phyloP scores from a whole-genome alignment of 2,797 vertebrate species.

The Pogoniulus pusillus region DNA sequence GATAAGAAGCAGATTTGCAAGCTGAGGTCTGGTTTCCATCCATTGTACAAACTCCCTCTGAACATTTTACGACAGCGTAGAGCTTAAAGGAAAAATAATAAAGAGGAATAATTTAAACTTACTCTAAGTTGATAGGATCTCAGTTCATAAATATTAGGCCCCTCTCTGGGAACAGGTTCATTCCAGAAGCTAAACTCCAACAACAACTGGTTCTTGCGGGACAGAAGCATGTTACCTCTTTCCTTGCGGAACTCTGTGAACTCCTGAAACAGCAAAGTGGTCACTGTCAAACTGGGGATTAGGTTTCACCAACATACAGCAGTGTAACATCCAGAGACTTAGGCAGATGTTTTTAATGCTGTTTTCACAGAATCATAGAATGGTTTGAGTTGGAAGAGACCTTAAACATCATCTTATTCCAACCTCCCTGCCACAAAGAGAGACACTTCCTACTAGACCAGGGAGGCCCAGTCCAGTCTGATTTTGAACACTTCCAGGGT shows the following conservation, averaged over 20 bases:
- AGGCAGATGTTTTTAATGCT: not conserved
- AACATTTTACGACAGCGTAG: not conserved
- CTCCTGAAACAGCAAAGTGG: conserved; percentile 74
- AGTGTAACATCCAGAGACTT: accelerated
- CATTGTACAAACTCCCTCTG: not conserved
- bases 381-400: no score
- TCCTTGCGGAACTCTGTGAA: conserved; percentile 91
- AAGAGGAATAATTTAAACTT: conserved; percentile 58
- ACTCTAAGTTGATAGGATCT: conserved; percentile 95
- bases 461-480: no score
- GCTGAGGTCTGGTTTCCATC: not conserved
- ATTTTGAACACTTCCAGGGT: no score
- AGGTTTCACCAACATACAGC: not conserved
- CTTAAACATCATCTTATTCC: no score
- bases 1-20: not conserved
- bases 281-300: not conserved
- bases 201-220: conserved; percentile 92
- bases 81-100: not conserved
- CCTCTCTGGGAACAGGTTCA: conserved; percentile 87
- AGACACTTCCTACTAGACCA: no score
- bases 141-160: conserved; percentile 96
- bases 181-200: conserved; percentile 98
- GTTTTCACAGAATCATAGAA: not conserved
- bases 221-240: conserved; percentile 92
- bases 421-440: no score